Conservation (phyloP, 2,888 invertebrate genomes). For the Philhelius pedissequus region DNA sequence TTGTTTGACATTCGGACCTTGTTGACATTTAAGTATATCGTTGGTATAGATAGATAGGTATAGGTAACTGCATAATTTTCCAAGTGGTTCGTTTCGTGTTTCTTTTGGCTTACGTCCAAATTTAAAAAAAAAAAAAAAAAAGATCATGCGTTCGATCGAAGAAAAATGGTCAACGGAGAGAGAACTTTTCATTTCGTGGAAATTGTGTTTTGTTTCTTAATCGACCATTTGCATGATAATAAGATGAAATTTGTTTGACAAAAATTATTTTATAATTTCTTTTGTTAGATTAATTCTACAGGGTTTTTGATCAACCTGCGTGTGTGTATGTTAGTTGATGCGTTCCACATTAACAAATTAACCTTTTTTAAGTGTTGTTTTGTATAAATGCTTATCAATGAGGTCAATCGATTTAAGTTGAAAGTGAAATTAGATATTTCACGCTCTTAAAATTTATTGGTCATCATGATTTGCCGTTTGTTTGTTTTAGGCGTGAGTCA, state of each 20-base stretch:
- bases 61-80: slow-evolving; percentile 14
- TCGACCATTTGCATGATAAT: slow-evolving; percentile 65
- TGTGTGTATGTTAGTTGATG: neutral
- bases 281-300: neutral
- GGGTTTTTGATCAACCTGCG: slow-evolving; percentile 14
- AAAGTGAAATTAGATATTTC: slow-evolving; percentile 41
- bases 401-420: slow-evolving; percentile 14
- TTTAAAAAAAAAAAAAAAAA: no score
- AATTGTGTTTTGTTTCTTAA: neutral
- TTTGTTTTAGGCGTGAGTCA: neutral
- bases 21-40: slow-evolving; percentile 50
- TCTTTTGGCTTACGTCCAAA: slow-evolving; percentile 23
- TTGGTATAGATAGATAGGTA: no score
- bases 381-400: slow-evolving; percentile 22
- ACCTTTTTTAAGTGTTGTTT: slow-evolving; percentile 21
- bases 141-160: neutral
- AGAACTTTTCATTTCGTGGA: slow-evolving; percentile 3
- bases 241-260: slow-evolving; percentile 61
- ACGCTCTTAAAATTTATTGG: slow-evolving; percentile 13
- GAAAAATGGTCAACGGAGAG: neutral
- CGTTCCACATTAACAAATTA: slow-evolving; percentile 25
- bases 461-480: neutral
- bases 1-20: slow-evolving; percentile 61
- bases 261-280: slow-evolving; percentile 45
- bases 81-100: neutral